Percentiles rank a stretch among this genome's conserved stretches.
Conservation (phyloP, 1,140 invertebrate species). For the Drosophila lacteicornis region DNA sequence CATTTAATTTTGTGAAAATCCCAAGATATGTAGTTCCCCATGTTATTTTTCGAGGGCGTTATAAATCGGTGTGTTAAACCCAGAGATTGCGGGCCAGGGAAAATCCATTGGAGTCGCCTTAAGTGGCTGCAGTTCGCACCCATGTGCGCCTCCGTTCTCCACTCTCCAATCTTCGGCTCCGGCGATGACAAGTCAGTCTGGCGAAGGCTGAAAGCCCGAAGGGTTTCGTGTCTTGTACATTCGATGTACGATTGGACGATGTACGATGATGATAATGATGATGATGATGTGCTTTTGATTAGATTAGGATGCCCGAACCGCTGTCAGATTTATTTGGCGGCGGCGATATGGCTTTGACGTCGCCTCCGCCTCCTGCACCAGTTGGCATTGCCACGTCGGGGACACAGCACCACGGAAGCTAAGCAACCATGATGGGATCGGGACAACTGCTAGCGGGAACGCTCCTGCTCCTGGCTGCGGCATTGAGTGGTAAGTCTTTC, state of each 20-base stretch:
- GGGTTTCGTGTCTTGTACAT: conserved; percentile 5
- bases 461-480: background rate
- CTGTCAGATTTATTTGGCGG: conserved; percentile 42
- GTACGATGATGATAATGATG: background rate
- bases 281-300: conserved; percentile 32
- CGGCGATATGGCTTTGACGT: conserved; percentile 9
- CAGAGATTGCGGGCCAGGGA: conserved; percentile 24
- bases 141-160: background rate
- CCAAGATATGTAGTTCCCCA: background rate
- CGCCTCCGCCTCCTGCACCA: conserved; percentile 16
- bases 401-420: conserved; percentile 13
- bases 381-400: conserved; percentile 41
- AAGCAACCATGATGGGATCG: conserved; percentile 6
- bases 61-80: conserved; percentile 43
- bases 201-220: conserved; percentile 1
- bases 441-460: conserved; percentile 2
- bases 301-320: conserved; percentile 48
- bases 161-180: conserved; percentile 4
- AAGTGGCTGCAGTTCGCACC: conserved; percentile 21
- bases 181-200: conserved; percentile 16
- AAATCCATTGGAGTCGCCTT: conserved; percentile 13
- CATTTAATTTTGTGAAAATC: background rate
- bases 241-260: conserved; percentile 1
- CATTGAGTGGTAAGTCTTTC: conserved; percentile 1
- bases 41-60: background rate